Evolutionary conservation across 2,113 vertebrate species (phyloP).

Genomic region (Ameiurus melas): DNA sequence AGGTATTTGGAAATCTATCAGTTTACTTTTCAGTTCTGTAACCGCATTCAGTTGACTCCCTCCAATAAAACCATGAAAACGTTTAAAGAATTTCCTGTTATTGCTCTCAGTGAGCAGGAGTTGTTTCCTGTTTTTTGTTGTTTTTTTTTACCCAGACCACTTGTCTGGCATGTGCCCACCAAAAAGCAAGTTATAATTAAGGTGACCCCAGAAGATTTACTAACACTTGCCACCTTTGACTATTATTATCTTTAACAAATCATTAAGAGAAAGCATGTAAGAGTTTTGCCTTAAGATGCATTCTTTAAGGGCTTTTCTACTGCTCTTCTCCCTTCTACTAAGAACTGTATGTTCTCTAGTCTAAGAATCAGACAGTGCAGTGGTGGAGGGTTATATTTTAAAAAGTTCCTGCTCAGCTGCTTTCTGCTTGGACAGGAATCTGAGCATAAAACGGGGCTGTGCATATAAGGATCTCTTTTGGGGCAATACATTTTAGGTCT

Average conservation of each 20-base stretch:
- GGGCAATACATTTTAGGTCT: constrained; percentile 32
- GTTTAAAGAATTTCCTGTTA: constrained; percentile 51
- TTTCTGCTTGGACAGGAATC: constrained; percentile 49
- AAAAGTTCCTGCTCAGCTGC: constrained; percentile 31
- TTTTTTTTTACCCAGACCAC: constrained; percentile 14
- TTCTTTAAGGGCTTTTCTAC: background rate
- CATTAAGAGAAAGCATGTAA: background rate
- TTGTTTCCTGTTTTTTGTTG: constrained; percentile 38
- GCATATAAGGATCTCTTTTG: constrained; percentile 51
- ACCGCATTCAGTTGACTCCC: background rate
- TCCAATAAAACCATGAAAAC: constrained; percentile 40
- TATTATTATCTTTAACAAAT: background rate
- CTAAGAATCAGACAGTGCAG: constrained; percentile 27
- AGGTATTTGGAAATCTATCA: background rate
- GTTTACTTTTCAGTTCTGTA: constrained; percentile 9
- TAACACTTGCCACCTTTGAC: constrained; percentile 18
- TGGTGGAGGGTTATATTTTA: constrained; percentile 39
- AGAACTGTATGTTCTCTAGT: constrained; percentile 29
- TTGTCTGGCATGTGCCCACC: constrained; percentile 26
- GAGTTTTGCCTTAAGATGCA: background rate
- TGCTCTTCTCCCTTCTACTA: constrained; percentile 9
- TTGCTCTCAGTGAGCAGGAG: constrained; percentile 37
- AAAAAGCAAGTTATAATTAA: constrained; percentile 33
- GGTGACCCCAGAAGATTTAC: background rate
- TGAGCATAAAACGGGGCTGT: constrained; percentile 40